phyloP scores from a whole-genome alignment of 2,113 vertebrate species.

The Nothocercus nigrocapillus region DNA sequence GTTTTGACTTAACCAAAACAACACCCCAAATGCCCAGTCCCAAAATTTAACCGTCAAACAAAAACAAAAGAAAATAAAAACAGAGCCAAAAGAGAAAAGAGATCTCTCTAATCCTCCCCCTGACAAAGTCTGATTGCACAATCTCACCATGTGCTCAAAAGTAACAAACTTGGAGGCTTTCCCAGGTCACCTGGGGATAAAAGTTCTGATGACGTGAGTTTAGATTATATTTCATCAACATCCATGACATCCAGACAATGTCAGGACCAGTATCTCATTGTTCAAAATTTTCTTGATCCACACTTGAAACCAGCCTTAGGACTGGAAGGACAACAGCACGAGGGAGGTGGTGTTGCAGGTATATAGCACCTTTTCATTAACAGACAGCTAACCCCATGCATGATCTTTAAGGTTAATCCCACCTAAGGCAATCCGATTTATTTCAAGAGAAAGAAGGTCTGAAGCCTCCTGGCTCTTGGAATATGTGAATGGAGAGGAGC shows the following conservation, averaged over 20 bases:
- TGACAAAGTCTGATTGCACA: background rate
- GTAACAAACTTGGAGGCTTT: constrained; percentile 27
- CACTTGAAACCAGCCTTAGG: background rate
- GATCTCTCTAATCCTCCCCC: background rate
- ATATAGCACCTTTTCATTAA: background rate
- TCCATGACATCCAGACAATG: background rate
- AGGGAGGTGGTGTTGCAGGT: background rate
- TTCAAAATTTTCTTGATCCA: background rate
- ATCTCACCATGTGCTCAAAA: constrained; percentile 18
- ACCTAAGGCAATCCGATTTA: background rate
- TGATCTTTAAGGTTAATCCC: background rate
- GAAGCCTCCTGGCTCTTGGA: background rate
- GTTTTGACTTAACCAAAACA: background rate
- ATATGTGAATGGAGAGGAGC: background rate
- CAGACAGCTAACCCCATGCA: background rate
- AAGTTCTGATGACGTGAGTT: constrained; percentile 38
- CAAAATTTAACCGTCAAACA: background rate
- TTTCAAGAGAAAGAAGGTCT: background rate
- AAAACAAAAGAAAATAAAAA: background rate
- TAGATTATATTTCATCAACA: background rate
- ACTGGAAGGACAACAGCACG: background rate
- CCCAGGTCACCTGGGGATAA: constrained; percentile 37
- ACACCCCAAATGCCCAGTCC: background rate
- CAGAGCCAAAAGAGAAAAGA: background rate
- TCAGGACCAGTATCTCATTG: background rate